phyloP scores from a whole-genome alignment of 92 coral and sea anemone species.

The Desmophyllum pertusum region DNA sequence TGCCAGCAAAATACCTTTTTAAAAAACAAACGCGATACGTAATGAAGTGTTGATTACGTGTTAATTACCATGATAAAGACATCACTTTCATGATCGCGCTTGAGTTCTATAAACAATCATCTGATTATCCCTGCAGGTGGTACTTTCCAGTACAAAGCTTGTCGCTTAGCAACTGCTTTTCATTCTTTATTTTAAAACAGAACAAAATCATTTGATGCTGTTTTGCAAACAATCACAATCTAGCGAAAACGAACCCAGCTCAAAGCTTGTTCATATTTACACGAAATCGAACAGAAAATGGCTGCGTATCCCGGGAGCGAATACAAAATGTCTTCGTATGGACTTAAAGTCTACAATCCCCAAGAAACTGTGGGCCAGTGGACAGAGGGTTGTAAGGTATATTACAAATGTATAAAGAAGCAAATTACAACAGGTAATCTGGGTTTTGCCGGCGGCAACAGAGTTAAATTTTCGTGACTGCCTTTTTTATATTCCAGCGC shows the following conservation, averaged over 20 bases:
- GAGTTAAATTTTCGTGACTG: neutral
- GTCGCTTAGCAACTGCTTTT: conserved; percentile 32
- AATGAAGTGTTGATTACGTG: neutral
- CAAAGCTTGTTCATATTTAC: neutral
- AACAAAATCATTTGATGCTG: conserved; percentile 13
- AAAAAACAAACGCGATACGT: neutral
- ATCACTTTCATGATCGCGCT: neutral
- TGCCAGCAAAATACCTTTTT: neutral
- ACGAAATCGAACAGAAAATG: conserved; percentile 41
- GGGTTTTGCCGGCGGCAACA: neutral
- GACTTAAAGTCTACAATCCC: conserved; percentile 73
- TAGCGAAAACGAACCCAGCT: neutral
- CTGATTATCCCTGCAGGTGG: conserved; percentile 38
- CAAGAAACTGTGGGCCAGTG: conserved; percentile 77
- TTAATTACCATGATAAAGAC: conserved; percentile 22
- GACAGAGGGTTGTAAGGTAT: conserved; percentile 79
- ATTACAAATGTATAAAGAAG: neutral
- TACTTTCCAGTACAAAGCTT: conserved; percentile 9
- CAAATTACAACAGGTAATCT: neutral
- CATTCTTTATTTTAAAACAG: conserved; percentile 19
- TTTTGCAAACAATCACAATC: conserved; percentile 21
- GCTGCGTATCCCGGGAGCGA: conserved; percentile 78
- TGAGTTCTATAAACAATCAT: neutral
- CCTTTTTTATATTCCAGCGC: conserved; percentile 50
- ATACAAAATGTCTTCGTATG: conserved; percentile 82